phyloP scores from a whole-genome alignment of 2,797 vertebrate genomes.

The Apodemus agrarius region DNA sequence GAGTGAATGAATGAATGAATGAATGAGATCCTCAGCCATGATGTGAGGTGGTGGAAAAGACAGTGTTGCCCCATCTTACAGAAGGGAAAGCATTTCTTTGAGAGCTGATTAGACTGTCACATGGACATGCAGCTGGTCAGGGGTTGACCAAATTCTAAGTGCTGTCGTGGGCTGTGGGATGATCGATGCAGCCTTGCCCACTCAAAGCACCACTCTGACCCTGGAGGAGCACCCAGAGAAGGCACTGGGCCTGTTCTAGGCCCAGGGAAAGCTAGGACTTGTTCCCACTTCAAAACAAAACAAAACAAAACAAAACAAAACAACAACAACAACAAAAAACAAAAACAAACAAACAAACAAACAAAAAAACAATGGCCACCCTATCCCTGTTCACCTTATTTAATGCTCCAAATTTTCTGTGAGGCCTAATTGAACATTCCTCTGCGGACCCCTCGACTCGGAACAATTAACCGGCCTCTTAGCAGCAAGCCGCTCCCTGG shows the following conservation, averaged over 20 bases:
- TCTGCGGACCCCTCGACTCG: conserved; percentile 77
- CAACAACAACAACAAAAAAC: neutral
- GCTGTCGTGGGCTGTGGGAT: neutral
- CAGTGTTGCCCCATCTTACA: fast-evolving
- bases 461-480: conserved; percentile 86
- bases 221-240: neutral
- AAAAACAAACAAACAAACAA: no score
- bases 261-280: neutral
- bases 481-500: conserved; percentile 85
- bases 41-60: no score
- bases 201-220: neutral
- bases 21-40: fast-evolving
- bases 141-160: neutral
- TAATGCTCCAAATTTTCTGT: conserved; percentile 82
- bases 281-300: neutral
- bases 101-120: fast-evolving
- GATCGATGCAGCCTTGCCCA: neutral
- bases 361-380: conserved; percentile 67
- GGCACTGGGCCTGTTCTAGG: neutral
- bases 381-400: conserved; percentile 76
- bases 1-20: neutral
- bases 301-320: neutral
- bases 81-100: neutral
- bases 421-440: conserved; percentile 82
- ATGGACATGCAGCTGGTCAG: neutral